Conservation (phyloP, 2,113 vertebrate species). For the Guaruba guarouba region DNA sequence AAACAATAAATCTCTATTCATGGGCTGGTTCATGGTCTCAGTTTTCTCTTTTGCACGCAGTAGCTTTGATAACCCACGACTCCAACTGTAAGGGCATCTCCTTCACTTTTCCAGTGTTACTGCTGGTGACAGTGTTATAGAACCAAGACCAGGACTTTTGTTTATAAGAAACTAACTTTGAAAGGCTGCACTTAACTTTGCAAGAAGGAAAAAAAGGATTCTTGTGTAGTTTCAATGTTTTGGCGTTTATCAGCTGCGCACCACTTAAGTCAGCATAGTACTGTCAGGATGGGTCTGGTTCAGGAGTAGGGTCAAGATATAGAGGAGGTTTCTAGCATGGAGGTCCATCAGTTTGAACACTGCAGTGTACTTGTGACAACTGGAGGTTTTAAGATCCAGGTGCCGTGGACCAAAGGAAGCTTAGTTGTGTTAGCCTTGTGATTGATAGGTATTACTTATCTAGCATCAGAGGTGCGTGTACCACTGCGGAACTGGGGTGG, state of each 20-base stretch:
- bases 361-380: background rate
- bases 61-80: background rate
- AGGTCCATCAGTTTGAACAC: fast-evolving
- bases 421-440: background rate
- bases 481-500: background rate
- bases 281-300: background rate
- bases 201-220: background rate
- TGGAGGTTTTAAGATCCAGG: background rate
- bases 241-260: background rate
- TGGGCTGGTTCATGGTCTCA: background rate
- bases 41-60: background rate
- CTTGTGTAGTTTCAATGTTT: background rate
- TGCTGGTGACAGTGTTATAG: background rate
- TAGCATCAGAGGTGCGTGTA: background rate
- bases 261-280: fast-evolving
- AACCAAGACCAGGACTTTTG: background rate
- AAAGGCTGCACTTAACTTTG: background rate
- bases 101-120: background rate
- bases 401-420: background rate
- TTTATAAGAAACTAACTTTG: background rate
- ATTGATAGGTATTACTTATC: background rate
- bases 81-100: fast-evolving
- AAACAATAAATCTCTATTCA: background rate
- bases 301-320: background rate
- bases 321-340: background rate